These are phyloP conservation scores for Ectropis crepuscularia DNA, from an alignment of 2,888 invertebrate species.

Conservation along the genomic window DNA sequence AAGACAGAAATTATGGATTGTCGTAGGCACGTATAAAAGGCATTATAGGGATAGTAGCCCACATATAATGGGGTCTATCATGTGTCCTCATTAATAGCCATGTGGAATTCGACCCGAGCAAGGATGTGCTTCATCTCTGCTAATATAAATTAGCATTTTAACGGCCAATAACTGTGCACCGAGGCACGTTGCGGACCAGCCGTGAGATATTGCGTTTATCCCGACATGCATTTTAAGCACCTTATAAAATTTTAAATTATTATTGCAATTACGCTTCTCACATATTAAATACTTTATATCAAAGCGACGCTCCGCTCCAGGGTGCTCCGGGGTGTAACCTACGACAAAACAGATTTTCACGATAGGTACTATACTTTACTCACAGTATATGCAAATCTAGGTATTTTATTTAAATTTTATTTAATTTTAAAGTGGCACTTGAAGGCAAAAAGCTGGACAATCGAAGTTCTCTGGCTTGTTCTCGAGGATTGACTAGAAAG, in stretches of 20 bases:
- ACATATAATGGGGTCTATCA: conserved; percentile 38
- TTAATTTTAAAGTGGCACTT: too few species aligned
- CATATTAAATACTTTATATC: conserved; percentile 40
- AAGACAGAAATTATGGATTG: too few species aligned
- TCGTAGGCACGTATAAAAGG: too few species aligned
- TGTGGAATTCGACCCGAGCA: conserved; percentile 38
- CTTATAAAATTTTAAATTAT: conserved; percentile 57
- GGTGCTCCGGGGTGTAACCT: too few species aligned
- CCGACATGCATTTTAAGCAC: conserved; percentile 65
- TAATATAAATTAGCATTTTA: conserved; percentile 64
- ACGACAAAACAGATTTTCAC: too few species aligned
- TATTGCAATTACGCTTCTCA: conserved; percentile 38
- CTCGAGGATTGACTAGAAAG: too few species aligned
- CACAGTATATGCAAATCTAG: too few species aligned
- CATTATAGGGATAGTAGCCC: conserved; percentile 12
- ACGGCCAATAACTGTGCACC: conserved; percentile 59
- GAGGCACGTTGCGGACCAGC: conserved; percentile 41
- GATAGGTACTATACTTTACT: too few species aligned
- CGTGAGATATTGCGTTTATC: conserved; percentile 54
- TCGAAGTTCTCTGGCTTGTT: too few species aligned
- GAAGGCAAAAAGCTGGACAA: too few species aligned
- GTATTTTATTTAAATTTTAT: too few species aligned
- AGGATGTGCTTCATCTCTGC: conserved; percentile 50
- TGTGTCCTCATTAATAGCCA: conserved; percentile 53
- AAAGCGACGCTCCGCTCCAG: background rate